Conservation (phyloP, 2,113 vertebrate species). For the Henicopernis longicauda region DNA sequence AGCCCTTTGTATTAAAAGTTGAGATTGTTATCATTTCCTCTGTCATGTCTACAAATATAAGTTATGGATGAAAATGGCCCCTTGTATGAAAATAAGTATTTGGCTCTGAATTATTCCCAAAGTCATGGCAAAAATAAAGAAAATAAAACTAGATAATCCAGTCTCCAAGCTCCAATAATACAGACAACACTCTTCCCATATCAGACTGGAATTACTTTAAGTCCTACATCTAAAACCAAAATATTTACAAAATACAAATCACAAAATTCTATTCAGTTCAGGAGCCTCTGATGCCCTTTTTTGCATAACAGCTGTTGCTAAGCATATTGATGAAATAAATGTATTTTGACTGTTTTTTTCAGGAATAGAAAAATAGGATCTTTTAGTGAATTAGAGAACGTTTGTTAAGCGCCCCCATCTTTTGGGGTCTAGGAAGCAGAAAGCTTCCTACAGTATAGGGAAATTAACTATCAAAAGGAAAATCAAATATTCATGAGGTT, state of each 20-base stretch:
- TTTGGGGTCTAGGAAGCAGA: background rate
- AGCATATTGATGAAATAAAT: background rate
- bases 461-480: background rate
- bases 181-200: background rate
- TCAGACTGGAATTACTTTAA: background rate
- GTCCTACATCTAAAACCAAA: background rate
- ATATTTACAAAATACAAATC: background rate
- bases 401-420: background rate
- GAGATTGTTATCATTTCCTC: background rate
- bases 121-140: background rate
- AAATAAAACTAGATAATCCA: background rate
- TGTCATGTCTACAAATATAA: background rate
- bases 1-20: background rate
- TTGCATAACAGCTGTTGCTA: background rate
- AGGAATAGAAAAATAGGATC: background rate
- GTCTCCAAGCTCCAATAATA: background rate
- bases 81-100: background rate
- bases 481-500: background rate
- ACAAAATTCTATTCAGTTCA: background rate
- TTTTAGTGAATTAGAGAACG: background rate
- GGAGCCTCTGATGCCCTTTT: background rate
- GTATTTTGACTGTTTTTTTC: background rate
- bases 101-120: background rate
- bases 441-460: background rate
- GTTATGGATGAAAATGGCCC: background rate